Evolutionary conservation across 2,888 invertebrate species (phyloP).

Genomic region (Nephrotoma appendiculata): DNA sequence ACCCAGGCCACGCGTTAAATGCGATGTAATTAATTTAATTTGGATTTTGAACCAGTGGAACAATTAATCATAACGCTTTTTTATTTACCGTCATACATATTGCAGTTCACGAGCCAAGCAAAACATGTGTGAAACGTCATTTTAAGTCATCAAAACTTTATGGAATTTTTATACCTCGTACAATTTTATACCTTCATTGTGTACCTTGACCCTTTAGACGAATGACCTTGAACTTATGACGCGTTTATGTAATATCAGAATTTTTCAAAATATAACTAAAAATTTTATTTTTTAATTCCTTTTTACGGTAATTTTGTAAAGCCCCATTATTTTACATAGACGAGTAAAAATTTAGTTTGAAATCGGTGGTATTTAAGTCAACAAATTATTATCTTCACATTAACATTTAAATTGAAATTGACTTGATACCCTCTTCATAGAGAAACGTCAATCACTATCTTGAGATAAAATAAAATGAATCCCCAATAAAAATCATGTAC

Average conservation of each 20-base stretch:
- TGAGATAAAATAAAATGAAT: background rate
- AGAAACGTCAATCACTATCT: background rate
- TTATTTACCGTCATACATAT: background rate
- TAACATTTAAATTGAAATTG: background rate
- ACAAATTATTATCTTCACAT: background rate
- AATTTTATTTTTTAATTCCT: too few relatives aligned
- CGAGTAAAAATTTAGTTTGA: background rate
- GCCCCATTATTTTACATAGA: too few relatives aligned
- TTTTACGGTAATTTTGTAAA: too few relatives aligned
- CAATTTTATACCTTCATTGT: too few relatives aligned
- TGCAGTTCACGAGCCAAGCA: background rate
- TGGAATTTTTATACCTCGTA: too few relatives aligned
- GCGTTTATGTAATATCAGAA: too few relatives aligned
- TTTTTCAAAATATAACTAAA: too few relatives aligned
- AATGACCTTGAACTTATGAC: too few relatives aligned
- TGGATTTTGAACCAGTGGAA: background rate
- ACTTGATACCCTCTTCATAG: background rate
- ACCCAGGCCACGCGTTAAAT: background rate
- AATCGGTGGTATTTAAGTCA: background rate
- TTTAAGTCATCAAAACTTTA: too few relatives aligned
- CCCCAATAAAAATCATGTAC: background rate
- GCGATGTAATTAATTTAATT: background rate
- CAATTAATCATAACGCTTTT: background rate
- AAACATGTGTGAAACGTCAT: background rate
- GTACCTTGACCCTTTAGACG: too few relatives aligned